Evolutionary conservation across 1,140 invertebrate genomes (phyloP), one percentile per base, ranked within the genome.

Genomic region (Drosophila pallidifrons): DNA sequence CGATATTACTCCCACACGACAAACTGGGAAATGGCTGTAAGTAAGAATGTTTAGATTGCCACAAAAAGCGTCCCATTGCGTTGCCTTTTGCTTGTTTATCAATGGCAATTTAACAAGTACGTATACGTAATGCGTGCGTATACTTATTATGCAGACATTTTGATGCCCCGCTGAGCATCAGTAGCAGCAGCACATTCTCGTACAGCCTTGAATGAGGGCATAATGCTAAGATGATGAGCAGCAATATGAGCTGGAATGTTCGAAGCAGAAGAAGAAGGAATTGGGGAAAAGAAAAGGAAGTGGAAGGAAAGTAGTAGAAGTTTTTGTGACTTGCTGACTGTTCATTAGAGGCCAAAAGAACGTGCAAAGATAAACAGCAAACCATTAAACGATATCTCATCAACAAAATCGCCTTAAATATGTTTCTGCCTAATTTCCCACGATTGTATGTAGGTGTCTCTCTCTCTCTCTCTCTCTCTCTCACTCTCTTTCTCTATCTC

Each of bases 381-480:
- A 71, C 76, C 79, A 79, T 77, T 79, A 86, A 75, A 75, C 73
- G 73, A 77, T 77, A 82, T 80, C 77, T 80, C 74, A 82, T 86
- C 74, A 82, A 82, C 67, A 70, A 82, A 86, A 82, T 86, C 79
- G 74, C 65, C 77, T 86, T 82, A 82, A 86, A 82, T 86, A 86
- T 82, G 77, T 80, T 82, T 86, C 80, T 82, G 82, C 79, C 80
- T 86, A 86, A 86, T 86, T 86, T 86, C 74, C 74, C 80, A 82
- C 77, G 58, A 66, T 61, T 69, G 52, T 75, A 43, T 69, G 49
- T 61, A 59, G n/a, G 20, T 47, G 47, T 43, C 15, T 59, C 43
- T 55, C 30, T 30, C 13, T 35, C 10, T 54, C 28, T 30, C 41
- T 28, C n/a, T n/a, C n/a, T n/a, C 32, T 77, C 35, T 60, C 52